Percentiles rank a stretch among this genome's conserved stretches.
phyloP scores from a whole-genome alignment of 2,797 vertebrate genomes.

The Mareca penelope region DNA sequence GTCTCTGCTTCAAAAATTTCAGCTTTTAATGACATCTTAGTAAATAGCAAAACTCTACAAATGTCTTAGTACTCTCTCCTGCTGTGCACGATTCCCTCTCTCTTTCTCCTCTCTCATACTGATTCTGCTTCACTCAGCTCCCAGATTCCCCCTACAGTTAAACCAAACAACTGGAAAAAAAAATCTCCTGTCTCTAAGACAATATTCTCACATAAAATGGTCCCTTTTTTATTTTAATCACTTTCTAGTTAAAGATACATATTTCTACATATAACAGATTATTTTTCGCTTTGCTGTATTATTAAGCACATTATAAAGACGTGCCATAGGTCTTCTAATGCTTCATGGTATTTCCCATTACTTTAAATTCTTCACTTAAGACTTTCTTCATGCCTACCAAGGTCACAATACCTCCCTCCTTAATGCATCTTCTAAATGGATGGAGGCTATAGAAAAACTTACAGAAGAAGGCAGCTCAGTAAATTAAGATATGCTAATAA shows the following conservation, averaged over 20 bases:
- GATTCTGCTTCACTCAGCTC: not conserved
- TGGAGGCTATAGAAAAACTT: not conserved
- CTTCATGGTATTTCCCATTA: not conserved
- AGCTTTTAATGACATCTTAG: not conserved
- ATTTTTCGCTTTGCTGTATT: not conserved
- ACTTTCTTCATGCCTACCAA: not conserved
- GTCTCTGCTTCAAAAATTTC: not conserved
- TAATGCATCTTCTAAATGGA: not conserved
- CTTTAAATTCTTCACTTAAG: not conserved
- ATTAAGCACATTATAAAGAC: not conserved
- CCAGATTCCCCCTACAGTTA: not conserved
- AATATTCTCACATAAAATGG: not conserved
- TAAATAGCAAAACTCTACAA: not conserved
- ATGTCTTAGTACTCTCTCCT: not conserved
- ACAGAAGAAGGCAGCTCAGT: not conserved
- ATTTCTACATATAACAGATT: not conserved
- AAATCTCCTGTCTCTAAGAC: not conserved
- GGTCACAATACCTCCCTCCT: not conserved
- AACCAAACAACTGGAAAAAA: not conserved
- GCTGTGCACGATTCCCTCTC: not conserved
- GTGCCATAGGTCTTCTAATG: not conserved
- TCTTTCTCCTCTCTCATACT: not conserved
- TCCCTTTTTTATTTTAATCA: not conserved
- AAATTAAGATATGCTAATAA: not conserved
- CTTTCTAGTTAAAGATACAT: not conserved